Conservation (phyloP, 2,888 invertebrate genomes). For the Phania funesta region DNA sequence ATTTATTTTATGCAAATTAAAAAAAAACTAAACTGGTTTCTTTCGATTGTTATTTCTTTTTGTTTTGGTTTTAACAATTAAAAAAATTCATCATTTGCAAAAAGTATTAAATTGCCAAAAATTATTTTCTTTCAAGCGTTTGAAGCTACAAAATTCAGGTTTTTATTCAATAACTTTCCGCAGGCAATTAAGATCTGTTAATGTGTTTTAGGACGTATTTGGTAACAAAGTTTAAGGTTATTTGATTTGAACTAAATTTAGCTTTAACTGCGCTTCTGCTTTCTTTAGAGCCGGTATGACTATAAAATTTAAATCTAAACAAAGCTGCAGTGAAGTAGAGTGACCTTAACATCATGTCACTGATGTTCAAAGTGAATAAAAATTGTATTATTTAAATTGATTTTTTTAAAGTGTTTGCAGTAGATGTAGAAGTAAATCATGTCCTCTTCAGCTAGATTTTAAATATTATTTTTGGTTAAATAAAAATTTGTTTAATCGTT, state of each 20-base stretch:
- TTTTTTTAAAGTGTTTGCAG: too few species aligned
- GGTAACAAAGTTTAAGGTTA: constrained; percentile 1
- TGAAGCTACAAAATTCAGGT: not conserved
- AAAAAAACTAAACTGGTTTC: constrained; percentile 8
- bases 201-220: not conserved
- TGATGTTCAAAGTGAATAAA: not conserved
- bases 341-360: constrained; percentile 10
- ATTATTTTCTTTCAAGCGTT: not conserved
- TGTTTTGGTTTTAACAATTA: not conserved
- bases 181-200: not conserved
- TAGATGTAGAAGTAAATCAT: too few species aligned
- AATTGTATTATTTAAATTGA: too few species aligned
- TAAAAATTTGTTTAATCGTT: too few species aligned
- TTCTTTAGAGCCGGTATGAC: constrained; percentile 6
- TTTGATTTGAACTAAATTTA: not conserved
- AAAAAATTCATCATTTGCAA: constrained; percentile 2
- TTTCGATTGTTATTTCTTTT: too few species aligned
- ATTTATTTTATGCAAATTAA: constrained; percentile 1
- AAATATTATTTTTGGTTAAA: too few species aligned
- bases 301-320: not conserved
- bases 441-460: too few species aligned
- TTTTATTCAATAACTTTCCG: not conserved
- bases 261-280: not conserved
- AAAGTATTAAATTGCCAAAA: not conserved
- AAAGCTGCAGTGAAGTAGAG: not conserved